Base-by-base conservation (phyloP, 2,113 vertebrate genomes). In the Oceanodroma tethys region DNA sequence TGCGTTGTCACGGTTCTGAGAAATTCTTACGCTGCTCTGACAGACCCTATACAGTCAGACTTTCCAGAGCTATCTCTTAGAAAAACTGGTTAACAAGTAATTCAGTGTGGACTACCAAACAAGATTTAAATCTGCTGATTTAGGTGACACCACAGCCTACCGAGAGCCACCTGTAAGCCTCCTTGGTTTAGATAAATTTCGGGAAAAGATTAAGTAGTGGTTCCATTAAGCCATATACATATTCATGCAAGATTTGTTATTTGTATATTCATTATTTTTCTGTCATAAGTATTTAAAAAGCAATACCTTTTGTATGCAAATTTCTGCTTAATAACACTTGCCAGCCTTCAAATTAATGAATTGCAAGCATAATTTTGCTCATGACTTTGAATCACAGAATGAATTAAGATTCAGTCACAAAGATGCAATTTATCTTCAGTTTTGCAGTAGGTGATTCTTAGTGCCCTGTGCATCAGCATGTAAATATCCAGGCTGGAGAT, bases 231-330 rank as follows among this genome's bases (percentile, higher is more conserved):
- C 59, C 94, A 71, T 32, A 96, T 96, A 71, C 81, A 97, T 97
- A 97, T 98, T 97, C 96, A 97, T 95, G 72, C 40, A 95, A 93
- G 87, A 47, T 30, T 84, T 58, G 11, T 95, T 97, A 93, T 95
- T 98, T 95, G 95, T 75, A 75, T 82, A 95, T 86, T 94, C 78
- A 62, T 97, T 97, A 94, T 80, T 94, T 96, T 97, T 95, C 93
- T 96, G 93, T 95, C 90, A 21, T 80, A 91, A 70, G 76, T 90
- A 97, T 98, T 98, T 96, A 96, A 98, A 98, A 97, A 95, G 95
- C 91, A 94, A 53, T 91, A 97, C 81, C 94, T 97, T 96, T 96
- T 97, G 86, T 96, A 96, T 97, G 96, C 95, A 97, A 95, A 97
- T 97, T 97, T 94, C 91, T 96, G 81, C 71, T 91, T 96, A 96